A percentile compares a stretch with the other conserved stretches of the same genome.
These are phyloP conservation scores for Ophion costatus DNA, from an alignment of 2,888 invertebrate genomes.

Conservation along the genomic window DNA sequence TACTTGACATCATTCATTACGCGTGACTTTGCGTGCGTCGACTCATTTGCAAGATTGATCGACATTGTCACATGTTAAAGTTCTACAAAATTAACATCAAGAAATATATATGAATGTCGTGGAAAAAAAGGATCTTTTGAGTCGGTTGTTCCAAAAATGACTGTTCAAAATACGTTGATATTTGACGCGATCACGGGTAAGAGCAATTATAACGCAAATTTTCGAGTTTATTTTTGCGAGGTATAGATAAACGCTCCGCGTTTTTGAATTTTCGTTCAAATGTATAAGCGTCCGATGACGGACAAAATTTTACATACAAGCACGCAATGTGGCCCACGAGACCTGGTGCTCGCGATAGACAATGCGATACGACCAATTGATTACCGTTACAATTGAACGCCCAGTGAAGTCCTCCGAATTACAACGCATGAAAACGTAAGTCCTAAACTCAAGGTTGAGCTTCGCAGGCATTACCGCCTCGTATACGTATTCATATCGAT, in stretches of 20 bases:
- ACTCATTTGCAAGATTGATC: too few relatives aligned
- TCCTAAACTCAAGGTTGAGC: conserved; percentile 13
- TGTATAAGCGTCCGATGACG: neutral
- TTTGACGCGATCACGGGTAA: too few relatives aligned
- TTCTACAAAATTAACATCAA: too few relatives aligned
- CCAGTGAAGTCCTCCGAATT: conserved; percentile 10
- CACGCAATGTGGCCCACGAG: neutral
- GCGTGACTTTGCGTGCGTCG: too few relatives aligned
- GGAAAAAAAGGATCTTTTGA: too few relatives aligned
- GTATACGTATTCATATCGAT: neutral
- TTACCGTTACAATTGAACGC: conserved; percentile 17
- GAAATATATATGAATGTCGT: too few relatives aligned
- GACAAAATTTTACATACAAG: neutral
- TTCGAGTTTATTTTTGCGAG: neutral
- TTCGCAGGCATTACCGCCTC: neutral
- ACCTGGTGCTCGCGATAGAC: neutral
- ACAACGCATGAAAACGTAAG: conserved; percentile 15
- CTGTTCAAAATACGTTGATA: too few relatives aligned
- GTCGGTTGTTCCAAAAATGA: too few relatives aligned
- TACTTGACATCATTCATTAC: too few relatives aligned
- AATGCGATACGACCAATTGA: conserved; percentile 30
- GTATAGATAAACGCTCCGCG: neutral
- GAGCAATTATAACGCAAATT: too few relatives aligned
- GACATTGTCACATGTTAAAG: too few relatives aligned
- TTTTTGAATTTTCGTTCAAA: neutral